Conservation (phyloP, 1,140 invertebrate species). For the Pogonomyrmex californicus region DNA sequence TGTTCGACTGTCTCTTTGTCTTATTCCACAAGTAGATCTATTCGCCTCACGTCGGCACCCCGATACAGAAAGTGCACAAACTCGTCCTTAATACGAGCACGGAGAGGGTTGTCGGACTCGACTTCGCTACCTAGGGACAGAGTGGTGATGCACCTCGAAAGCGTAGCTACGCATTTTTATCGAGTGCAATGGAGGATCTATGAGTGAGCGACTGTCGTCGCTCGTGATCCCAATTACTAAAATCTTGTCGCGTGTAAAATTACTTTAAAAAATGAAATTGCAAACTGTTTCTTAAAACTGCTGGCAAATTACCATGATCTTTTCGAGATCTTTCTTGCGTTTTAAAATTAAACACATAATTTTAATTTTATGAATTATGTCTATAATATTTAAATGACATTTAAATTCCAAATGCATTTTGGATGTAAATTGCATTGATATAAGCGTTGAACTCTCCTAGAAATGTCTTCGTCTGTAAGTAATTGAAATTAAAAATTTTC, state of each 20-base stretch:
- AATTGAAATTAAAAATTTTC: neutral
- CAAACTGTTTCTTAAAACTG: neutral
- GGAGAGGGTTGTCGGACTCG: slow-evolving; percentile 24
- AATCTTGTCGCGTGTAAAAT: neutral
- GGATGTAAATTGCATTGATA: neutral
- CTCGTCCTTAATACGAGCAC: slow-evolving; percentile 30
- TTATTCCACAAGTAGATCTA: neutral
- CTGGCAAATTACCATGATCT: neutral
- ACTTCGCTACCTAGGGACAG: slow-evolving; percentile 23
- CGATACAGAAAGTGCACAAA: slow-evolving; percentile 38
- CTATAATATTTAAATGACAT: neutral
- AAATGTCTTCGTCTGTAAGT: too few species aligned
- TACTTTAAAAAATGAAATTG: neutral
- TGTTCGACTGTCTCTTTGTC: neutral
- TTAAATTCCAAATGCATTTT: neutral
- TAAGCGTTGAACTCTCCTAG: neutral
- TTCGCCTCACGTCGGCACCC: slow-evolving; percentile 39
- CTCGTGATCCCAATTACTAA: neutral
- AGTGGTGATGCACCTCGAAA: neutral
- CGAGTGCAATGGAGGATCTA: neutral
- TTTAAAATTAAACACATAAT: neutral
- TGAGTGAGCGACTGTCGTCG: neutral
- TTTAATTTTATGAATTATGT: neutral
- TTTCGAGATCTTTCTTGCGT: neutral
- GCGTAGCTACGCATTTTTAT: slow-evolving; percentile 11